Base-by-base conservation (phyloP, 37 sponge, comb jelly and placozoan species). In the Theonella swinhoei region DNA sequence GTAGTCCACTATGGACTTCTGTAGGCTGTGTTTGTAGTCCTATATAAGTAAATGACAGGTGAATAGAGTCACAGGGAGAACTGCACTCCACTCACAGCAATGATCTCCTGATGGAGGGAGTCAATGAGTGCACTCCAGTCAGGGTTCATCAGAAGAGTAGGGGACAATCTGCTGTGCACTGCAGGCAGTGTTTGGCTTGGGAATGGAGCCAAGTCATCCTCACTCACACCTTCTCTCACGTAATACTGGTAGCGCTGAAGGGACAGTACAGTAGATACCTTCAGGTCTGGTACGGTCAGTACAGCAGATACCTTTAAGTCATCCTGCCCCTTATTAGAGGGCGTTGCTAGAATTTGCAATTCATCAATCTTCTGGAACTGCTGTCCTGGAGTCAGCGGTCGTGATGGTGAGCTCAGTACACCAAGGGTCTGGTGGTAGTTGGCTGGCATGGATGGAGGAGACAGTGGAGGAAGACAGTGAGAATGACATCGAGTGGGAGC, bases 1-100 rank as follows among this genome's bases (percentile, higher is more conserved):
- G 72, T 97, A 97, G 78, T 94, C 95, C 2, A 97, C 88, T 38
- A 91, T 88, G 22, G 87, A 68, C 70, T 91, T 97, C 82, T 90
- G 81, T 39, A 94, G 34, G 60, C 90, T 94, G 59, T 82, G 72
- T 63, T 89, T 77, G 42, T 94, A 97, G 78, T 97, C 92, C 29
- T 83, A 4, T 4, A 39, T 2, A 1, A 47, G 54, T 7, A 47
- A 7, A 47, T 47, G 54, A 14, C 14, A 47, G 14, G 7, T 14
- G 7, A 47, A 17, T 47, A 47, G 54, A 14, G 14, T 7, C 7
- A 7, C 54, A 17, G 54, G 11, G 11, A 14, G 54, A 17, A 47
- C 54, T 47, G 54, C 54, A 17, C 11, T 7, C 7, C 14, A 47
- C 54, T 7, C 14, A 47, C 54, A 7, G 7, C 54, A 7, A 47